Base-by-base conservation (phyloP, 1,140 invertebrate species). In the Drosophila navojoa region DNA sequence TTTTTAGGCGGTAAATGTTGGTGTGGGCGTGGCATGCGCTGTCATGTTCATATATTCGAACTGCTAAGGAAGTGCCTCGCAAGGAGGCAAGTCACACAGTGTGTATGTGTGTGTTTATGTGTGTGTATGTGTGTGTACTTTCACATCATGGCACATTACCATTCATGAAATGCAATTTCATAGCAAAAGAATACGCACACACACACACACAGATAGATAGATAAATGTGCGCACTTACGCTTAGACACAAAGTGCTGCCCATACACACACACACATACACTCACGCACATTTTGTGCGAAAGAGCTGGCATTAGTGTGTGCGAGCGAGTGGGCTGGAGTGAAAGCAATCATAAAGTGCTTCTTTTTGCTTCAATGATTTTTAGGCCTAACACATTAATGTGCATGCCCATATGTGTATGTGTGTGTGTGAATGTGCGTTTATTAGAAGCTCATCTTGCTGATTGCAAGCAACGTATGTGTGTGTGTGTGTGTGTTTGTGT, bases 141-240 rank as follows among this genome's bases (percentile, higher is more conserved):
- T 67, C 74, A 71, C 78, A 86, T 86, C 82, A 86, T 81, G 66
- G 78, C 82, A 86, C 81, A 86, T 86, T 86, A 86, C 82, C 81
- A 86, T 86, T 86, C 81, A 86, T 86, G 81, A 87, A 86, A 87
- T 86, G 81, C 81, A 86, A 86, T 87, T 81, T 87, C 82, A 52
- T 76, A 78, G 78, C 81, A 72, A 81, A 76, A 85, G 82, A 71
- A 85, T 75, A 85, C 78, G 60, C 77, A 80, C 60, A 70, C 60
- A 38, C 62, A 59, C 42, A 55, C 57, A 44, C 58, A 62, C 40
- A 32, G 4, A 59, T 67, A 62, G 32, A 61, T 5, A 38, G 35
- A 38, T 38, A 38, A 38, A 38, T 38, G 10, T 38, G 35, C 35
- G 35, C 35, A 44, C 42, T 44, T 44, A 44, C 42, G 7, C 13